These are phyloP conservation scores for Slavum lentiscoides DNA, from an alignment of 2,888 invertebrate genomes.

Conservation along the genomic window DNA sequence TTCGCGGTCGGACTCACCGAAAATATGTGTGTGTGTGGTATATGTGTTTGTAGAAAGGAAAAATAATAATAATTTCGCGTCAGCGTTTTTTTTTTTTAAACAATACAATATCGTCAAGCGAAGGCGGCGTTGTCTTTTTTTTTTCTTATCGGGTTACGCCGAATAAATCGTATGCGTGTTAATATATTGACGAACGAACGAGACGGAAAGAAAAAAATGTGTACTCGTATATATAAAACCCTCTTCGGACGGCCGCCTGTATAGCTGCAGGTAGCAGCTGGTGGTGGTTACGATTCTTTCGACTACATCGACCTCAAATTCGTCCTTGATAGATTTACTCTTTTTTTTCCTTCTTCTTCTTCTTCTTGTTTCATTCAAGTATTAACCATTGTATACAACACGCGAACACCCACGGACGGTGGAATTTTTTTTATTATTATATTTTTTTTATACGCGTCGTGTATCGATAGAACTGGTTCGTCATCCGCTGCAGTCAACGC, in stretches of 20 bases:
- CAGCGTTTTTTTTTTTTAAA: no score
- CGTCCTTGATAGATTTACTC: slow-evolving; percentile 40
- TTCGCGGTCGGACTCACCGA: no score
- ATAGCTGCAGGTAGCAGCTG: not conserved
- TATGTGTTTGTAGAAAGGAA: no score
- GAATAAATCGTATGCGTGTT: no score
- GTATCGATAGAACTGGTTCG: slow-evolving; percentile 49
- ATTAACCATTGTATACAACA: slow-evolving; percentile 22
- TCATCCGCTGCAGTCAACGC: slow-evolving; percentile 20
- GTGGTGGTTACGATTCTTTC: slow-evolving; percentile 17
- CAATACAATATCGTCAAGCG: no score
- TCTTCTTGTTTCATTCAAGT: not conserved
- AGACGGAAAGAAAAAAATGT: not conserved
- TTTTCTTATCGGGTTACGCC: no score
- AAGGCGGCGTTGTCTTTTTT: no score
- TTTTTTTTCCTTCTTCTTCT: not conserved
- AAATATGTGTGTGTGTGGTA: no score
- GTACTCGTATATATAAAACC: slow-evolving; percentile 5
- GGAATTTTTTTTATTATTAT: slow-evolving; percentile 30
- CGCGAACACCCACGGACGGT: slow-evolving; percentile 48
- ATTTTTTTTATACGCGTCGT: not conserved
- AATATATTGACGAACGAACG: slow-evolving; percentile 20
- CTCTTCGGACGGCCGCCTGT: not conserved
- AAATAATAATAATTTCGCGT: no score
- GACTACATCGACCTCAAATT: slow-evolving; percentile 50